Evolutionary conservation across 2,797 vertebrate genomes (phyloP), one percentile per base, ranked within the genome.

Genomic region (Sibirionetta formosa): DNA sequence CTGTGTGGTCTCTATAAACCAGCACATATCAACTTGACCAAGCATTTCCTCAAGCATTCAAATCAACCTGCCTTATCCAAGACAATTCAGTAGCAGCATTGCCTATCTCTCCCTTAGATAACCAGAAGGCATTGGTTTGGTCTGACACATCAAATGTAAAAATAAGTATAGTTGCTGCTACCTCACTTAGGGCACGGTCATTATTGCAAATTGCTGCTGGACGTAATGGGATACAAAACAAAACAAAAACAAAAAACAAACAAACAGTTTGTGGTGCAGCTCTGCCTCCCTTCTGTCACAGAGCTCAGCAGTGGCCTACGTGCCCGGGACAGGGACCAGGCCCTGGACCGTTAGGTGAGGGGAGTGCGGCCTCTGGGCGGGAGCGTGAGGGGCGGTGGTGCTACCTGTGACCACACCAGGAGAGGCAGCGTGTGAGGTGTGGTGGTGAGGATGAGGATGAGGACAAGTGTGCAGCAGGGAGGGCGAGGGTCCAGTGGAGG

Each of bases 11-110:
- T 86, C 60, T 36, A 3, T 51, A 54, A 6, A 7, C 23, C 71
- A 14, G 22, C 73, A 51, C 11, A 24, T 19, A 77, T 76, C 57
- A 72, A 53, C 50, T 68, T 69, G 76, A 51, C 72, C 50, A 33
- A 87, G 33, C 22, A 69, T 56, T 71, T 82, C 77, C 91, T 50
- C 68, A 73, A 91, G 76, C 79, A 94, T 18, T 56, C 61, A 70
- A 53, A 70, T 57, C 70, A 46, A 40, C 77, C 73, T 50, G 53
- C 64, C 31, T 69, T 42, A 20, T 61, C 75, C 60, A 84, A 69
- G 78, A 66, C 58, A 82, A 88, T 88, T 82, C 33, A 84, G 69
- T 33, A 78, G 65, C 58, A 48, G 46, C 35, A 60, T 31, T 4
- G 16, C 40, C 72, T 27, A 35, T 64, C 12, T 24, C 20, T 40